Percentiles rank a stretch among this genome's conserved stretches.
phyloP scores from a whole-genome alignment of 2,113 vertebrate genomes.

The Austrofundulus limnaeus region DNA sequence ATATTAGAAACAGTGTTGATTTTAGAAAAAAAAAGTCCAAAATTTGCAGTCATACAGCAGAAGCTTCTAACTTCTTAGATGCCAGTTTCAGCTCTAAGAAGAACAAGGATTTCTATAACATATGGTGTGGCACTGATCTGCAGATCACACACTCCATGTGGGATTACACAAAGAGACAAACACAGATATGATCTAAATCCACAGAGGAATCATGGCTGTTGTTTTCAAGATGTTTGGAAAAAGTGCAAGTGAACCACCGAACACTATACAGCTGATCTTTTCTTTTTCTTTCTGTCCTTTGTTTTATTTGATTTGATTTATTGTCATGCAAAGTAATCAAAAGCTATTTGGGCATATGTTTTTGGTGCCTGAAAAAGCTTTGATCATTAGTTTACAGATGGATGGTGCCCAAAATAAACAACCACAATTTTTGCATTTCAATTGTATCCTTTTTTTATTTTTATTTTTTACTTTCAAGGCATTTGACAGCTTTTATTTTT shows the following conservation, averaged over 20 bases:
- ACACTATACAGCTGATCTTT: background rate
- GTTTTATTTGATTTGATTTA: background rate
- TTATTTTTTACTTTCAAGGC: background rate
- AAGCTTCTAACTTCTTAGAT: background rate
- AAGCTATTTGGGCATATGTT: background rate
- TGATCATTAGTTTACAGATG: background rate
- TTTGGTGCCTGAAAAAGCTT: background rate
- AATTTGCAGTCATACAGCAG: background rate
- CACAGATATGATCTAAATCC: background rate
- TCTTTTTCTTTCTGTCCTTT: background rate
- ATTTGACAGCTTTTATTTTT: background rate
- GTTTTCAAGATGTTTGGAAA: background rate
- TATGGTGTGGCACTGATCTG: slow-evolving; percentile 5
- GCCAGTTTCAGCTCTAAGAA: background rate
- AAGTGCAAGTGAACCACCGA: background rate
- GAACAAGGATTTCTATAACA: background rate
- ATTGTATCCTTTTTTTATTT: background rate
- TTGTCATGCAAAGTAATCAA: background rate
- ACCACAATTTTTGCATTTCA: slow-evolving; percentile 3
- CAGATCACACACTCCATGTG: background rate
- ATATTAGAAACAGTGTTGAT: too few species aligned
- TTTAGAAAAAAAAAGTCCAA: background rate
- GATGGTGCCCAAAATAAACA: background rate
- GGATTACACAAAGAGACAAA: slow-evolving; percentile 1
- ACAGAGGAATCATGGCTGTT: background rate